Conservation (phyloP, 2,113 vertebrate genomes). For the Leucosticte australis region DNA sequence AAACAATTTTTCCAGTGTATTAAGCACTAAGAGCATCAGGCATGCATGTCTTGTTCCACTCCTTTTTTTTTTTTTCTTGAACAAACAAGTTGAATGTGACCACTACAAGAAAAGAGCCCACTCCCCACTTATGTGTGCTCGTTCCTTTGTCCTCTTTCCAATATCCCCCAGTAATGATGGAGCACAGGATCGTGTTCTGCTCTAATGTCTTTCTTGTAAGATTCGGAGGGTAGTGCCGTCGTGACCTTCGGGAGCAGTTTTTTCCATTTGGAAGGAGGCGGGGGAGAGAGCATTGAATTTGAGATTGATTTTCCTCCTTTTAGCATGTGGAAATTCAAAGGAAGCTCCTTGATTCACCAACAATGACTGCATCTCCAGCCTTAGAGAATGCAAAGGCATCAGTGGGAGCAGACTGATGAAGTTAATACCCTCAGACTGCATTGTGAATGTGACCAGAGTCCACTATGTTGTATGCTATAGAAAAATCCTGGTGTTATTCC, state of each 20-base stretch:
- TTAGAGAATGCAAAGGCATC: slow-evolving; percentile 29
- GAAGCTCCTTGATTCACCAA: slow-evolving; percentile 55
- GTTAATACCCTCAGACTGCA: slow-evolving; percentile 30
- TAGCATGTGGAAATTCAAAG: slow-evolving; percentile 69
- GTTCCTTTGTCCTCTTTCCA: slow-evolving; percentile 60
- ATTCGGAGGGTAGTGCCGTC: slow-evolving; percentile 51
- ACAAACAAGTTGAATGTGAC: slow-evolving; percentile 63
- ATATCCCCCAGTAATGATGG: slow-evolving; percentile 59
- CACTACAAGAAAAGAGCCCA: slow-evolving; percentile 58
- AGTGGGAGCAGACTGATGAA: slow-evolving; percentile 25
- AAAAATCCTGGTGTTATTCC: not conserved
- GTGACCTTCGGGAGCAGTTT: slow-evolving; percentile 59
- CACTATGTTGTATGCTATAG: not conserved
- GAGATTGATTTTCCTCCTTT: slow-evolving; percentile 66
- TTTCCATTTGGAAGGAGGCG: slow-evolving; percentile 56
- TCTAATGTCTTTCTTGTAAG: slow-evolving; percentile 69
- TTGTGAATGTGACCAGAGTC: slow-evolving; percentile 1
- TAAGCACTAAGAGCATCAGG: slow-evolving; percentile 66
- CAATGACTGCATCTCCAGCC: slow-evolving; percentile 47
- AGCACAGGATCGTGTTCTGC: slow-evolving; percentile 52
- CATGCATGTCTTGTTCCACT: slow-evolving; percentile 62
- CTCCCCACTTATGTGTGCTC: slow-evolving; percentile 33
- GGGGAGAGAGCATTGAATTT: slow-evolving; percentile 56
- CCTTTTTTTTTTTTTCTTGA: slow-evolving; percentile 37
- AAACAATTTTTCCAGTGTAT: slow-evolving; percentile 66